Percentiles rank a stretch among this genome's conserved stretches.
These are phyloP conservation scores for Trogon surrucura DNA, from an alignment of 2,113 vertebrate species.

Conservation along the genomic window DNA sequence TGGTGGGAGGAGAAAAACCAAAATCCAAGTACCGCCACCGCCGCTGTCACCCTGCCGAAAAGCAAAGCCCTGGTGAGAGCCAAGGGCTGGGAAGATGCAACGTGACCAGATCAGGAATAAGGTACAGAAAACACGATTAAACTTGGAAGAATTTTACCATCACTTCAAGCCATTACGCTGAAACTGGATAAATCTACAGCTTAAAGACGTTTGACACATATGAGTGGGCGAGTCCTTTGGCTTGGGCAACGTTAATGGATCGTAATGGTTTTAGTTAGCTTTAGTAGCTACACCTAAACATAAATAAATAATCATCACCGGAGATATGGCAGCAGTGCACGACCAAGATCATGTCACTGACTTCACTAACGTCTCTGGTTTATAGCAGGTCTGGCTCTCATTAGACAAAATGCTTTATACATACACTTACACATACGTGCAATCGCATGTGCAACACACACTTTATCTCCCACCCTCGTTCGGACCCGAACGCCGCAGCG, in stretches of 20 bases:
- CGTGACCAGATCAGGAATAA: neutral
- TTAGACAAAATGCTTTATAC: neutral
- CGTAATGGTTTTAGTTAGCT: neutral
- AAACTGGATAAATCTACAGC: neutral
- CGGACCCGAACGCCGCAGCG: neutral
- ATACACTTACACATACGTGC: neutral
- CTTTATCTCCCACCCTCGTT: constrained; percentile 17
- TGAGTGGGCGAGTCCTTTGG: neutral
- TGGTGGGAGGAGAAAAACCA: neutral
- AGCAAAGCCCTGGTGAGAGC: neutral
- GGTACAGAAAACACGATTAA: neutral
- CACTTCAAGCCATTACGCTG: neutral
- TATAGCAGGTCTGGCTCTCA: constrained; percentile 1
- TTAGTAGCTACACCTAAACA: neutral
- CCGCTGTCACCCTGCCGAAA: neutral
- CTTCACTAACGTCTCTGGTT: neutral
- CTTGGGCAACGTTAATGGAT: neutral
- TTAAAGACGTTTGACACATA: neutral
- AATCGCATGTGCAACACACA: constrained; percentile 29
- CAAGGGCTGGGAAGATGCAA: neutral
- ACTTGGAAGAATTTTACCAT: neutral
- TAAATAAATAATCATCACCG: neutral
- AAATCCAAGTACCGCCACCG: neutral
- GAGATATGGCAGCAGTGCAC: neutral
- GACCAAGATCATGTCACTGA: neutral